Evolutionary conservation across 2,797 vertebrate species (phyloP).

Genomic region (Parotocinclus haroldoi): DNA sequence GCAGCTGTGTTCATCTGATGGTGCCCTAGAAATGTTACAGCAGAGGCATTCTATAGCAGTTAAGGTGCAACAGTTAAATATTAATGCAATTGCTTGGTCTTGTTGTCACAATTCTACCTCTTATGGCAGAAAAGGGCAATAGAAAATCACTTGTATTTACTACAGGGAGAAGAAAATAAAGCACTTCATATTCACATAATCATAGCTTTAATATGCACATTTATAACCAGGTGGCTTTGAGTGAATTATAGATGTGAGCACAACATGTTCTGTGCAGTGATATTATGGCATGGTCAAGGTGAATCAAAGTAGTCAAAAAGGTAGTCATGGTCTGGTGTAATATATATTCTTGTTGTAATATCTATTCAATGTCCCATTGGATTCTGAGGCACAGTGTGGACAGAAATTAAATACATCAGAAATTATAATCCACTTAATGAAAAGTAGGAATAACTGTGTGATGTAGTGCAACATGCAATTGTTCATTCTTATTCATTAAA

Average conservation of each 20-base stretch:
- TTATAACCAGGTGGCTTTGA: neutral
- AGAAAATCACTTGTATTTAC: neutral
- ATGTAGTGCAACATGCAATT: too few relatives aligned
- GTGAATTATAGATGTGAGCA: neutral
- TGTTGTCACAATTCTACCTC: neutral
- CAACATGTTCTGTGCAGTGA: neutral
- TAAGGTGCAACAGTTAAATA: constrained; percentile 3
- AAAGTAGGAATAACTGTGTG: too few relatives aligned
- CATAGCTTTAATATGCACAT: neutral
- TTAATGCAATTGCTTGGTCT: neutral
- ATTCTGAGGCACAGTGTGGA: too few relatives aligned
- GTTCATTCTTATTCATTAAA: too few relatives aligned
- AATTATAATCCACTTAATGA: too few relatives aligned
- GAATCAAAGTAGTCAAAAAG: too few relatives aligned
- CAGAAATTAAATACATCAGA: too few relatives aligned
- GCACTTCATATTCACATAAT: neutral
- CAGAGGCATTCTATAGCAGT: constrained; percentile 8
- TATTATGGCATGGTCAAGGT: neutral
- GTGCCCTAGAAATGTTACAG: constrained; percentile 25
- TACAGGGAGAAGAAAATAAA: neutral
- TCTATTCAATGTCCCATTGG: too few relatives aligned
- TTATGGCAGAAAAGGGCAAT: neutral
- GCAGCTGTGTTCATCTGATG: constrained; percentile 11
- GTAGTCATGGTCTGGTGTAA: too few relatives aligned
- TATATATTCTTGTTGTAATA: too few relatives aligned